Evolutionary conservation across 2,888 invertebrate species (phyloP).

Genomic region (Chloroclystis v-ata): DNA sequence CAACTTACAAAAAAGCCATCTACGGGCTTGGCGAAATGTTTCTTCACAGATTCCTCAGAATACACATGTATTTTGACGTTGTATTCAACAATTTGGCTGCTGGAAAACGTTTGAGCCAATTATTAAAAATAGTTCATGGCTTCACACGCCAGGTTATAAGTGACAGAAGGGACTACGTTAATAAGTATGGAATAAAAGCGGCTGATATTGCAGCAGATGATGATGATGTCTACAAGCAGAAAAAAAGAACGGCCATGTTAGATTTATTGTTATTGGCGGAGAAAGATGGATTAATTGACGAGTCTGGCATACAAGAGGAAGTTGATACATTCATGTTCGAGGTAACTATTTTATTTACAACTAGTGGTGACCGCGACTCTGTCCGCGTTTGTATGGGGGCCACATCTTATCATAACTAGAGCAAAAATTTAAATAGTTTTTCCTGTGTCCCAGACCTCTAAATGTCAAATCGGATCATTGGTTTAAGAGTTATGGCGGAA

Average conservation of each 20-base stretch:
- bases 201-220: constrained; percentile 24
- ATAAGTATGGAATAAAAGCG: constrained; percentile 24
- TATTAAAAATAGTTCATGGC: constrained; percentile 51
- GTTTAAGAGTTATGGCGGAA: too few species aligned
- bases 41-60: constrained; percentile 58
- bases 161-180: constrained; percentile 33
- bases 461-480: too few species aligned
- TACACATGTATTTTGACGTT: constrained; percentile 76
- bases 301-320: constrained; percentile 77
- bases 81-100: constrained; percentile 71
- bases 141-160: constrained; percentile 67
- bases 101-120: constrained; percentile 64
- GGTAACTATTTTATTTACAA: too few species aligned
- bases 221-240: constrained; percentile 45
- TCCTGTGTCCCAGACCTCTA: too few species aligned
- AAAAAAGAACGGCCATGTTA: constrained; percentile 72
- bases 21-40: constrained; percentile 55
- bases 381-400: too few species aligned
- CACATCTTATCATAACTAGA: too few species aligned
- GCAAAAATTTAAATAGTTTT: too few species aligned
- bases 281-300: constrained; percentile 65
- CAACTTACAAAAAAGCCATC: constrained; percentile 77
- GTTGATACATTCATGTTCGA: constrained; percentile 82
- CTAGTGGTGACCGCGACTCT: too few species aligned
- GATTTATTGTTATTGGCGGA: constrained; percentile 76